Conservation (phyloP, 2,113 vertebrate species). For the Zosterops borbonicus region DNA sequence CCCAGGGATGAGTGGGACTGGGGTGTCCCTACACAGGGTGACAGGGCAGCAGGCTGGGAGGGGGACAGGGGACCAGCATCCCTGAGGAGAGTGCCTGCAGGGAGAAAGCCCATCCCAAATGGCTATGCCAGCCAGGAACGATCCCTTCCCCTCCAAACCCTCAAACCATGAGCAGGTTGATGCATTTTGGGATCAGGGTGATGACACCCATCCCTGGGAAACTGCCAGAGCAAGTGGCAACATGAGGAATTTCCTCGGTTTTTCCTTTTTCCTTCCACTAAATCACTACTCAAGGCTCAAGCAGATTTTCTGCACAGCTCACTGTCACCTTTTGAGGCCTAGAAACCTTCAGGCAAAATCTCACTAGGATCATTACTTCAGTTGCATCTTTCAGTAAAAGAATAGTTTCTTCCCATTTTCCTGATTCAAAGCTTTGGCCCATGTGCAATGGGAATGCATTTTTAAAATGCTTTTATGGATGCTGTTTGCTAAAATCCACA, state of each 20-base stretch:
- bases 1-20: neutral
- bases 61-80: fast-evolving
- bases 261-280: neutral
- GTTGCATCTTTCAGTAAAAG: neutral
- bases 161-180: neutral
- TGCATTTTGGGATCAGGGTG: neutral
- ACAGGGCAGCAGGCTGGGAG: neutral
- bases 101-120: neutral
- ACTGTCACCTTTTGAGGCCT: fast-evolving
- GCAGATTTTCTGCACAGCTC: neutral
- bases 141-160: neutral
- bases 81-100: neutral
- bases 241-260: fast-evolving
- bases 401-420: fast-evolving
- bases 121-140: fast-evolving
- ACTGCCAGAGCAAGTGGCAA: neutral
- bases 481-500: neutral
- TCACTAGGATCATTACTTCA: neutral
- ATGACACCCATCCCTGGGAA: neutral
- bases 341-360: neutral
- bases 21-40: neutral
- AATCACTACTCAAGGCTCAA: neutral
- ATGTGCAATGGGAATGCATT: neutral
- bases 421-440: neutral
- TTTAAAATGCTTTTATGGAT: neutral